A percentile compares a stretch with the other conserved stretches of the same genome.
phyloP scores from a whole-genome alignment of 2,113 vertebrate genomes.

The Amblyornis subalaris region DNA sequence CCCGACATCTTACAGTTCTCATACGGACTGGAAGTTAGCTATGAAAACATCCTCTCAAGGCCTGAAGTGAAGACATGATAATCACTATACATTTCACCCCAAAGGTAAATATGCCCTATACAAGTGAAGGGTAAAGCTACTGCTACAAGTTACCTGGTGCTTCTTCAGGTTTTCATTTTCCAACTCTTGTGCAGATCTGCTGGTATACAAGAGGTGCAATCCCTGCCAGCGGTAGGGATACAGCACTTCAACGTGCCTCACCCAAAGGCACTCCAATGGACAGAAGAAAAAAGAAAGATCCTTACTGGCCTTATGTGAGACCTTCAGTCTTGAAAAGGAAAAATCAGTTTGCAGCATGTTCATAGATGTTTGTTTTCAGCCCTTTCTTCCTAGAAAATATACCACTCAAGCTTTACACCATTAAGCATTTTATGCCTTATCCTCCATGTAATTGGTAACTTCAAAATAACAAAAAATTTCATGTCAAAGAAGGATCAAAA shows the following conservation, averaged over 20 bases:
- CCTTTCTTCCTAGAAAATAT: neutral
- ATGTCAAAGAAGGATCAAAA: neutral
- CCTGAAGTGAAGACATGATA: neutral
- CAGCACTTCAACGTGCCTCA: neutral
- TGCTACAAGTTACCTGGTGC: neutral
- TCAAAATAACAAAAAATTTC: neutral
- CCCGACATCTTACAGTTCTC: neutral
- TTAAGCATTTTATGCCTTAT: neutral
- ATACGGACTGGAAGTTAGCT: neutral
- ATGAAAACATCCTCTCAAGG: neutral
- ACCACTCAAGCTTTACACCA: neutral
- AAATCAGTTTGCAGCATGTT: neutral
- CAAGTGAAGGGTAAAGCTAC: neutral
- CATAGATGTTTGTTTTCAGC: neutral
- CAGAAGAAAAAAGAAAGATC: neutral
- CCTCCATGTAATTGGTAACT: neutral
- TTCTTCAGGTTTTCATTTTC: neutral
- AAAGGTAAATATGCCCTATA: neutral
- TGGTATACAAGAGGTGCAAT: neutral
- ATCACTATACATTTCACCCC: neutral
- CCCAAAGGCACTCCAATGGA: neutral
- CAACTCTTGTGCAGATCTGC: neutral
- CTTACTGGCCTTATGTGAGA: neutral
- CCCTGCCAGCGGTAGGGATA: accelerated
- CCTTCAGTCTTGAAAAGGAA: neutral